phyloP scores from a whole-genome alignment of 1,140 invertebrate species.

The Procambarus virginalis region DNA sequence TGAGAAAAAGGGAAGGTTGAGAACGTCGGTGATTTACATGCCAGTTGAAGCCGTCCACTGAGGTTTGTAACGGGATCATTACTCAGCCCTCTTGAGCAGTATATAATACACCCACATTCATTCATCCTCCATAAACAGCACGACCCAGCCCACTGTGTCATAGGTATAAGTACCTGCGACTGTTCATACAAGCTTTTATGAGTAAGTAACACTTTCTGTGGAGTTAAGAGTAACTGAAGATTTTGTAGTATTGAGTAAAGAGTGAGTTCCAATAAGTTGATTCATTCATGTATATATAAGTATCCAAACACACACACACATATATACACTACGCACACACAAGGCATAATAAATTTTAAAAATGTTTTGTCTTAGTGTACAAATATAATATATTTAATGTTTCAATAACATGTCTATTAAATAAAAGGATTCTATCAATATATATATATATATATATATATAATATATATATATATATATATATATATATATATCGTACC shows the following conservation, averaged over 20 bases:
- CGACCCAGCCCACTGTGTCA: not conserved
- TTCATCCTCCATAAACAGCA: not conserved
- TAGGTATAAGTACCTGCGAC: not conserved
- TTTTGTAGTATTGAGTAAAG: not conserved
- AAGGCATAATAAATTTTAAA: not conserved
- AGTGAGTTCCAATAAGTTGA: not conserved
- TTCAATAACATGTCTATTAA: not conserved
- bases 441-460: too few relatives aligned
- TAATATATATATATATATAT: constrained; percentile 17
- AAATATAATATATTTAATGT: too few relatives aligned
- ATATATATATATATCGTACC: too few relatives aligned
- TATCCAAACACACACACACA: not conserved
- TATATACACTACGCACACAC: not conserved
- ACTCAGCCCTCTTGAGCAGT: not conserved
- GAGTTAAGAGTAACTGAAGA: not conserved
- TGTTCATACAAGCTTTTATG: not conserved
- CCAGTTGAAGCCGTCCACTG: not conserved
- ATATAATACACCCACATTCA: not conserved
- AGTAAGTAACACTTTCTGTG: not conserved
- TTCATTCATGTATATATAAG: not conserved
- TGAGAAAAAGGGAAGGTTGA: not conserved
- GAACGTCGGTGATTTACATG: not conserved
- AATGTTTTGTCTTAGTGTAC: not conserved
- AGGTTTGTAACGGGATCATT: not conserved
- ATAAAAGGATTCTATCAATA: too few relatives aligned